These are phyloP conservation scores for Platerodrilus igneus DNA, from an alignment of 2,888 invertebrate species.

Conservation along the genomic window DNA sequence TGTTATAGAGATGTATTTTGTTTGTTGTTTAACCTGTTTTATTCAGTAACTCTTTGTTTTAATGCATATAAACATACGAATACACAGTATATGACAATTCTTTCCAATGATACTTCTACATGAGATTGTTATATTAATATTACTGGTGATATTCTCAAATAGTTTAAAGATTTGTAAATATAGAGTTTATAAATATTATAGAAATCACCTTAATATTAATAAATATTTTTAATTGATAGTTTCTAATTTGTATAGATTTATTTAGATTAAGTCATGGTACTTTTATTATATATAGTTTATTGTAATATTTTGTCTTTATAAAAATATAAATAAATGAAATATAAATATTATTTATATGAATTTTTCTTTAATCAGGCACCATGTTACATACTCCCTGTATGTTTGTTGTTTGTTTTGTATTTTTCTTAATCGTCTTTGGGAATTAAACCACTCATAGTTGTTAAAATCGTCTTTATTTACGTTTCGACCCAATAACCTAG, in stretches of 20 bases:
- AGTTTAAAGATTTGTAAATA: constrained; percentile 31
- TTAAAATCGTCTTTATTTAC: too few relatives aligned
- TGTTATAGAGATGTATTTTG: constrained; percentile 19
- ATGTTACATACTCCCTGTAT: too few relatives aligned
- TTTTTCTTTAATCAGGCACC: too few relatives aligned
- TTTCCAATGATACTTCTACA: constrained; percentile 16
- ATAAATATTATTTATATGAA: too few relatives aligned
- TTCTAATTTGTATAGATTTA: constrained; percentile 34
- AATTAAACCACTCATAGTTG: too few relatives aligned
- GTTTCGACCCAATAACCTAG: too few relatives aligned
- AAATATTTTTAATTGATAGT: constrained; percentile 23
- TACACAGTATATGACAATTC: constrained; percentile 13
- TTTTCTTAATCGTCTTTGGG: too few relatives aligned
- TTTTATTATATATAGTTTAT: constrained; percentile 38
- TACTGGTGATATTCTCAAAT: constrained; percentile 36
- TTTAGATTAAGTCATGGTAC: constrained; percentile 34
- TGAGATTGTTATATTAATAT: constrained; percentile 22
- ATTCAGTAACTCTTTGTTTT: constrained; percentile 10
- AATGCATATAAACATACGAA: constrained; percentile 12
- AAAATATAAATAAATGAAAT: constrained; percentile 28
- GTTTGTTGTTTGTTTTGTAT: too few relatives aligned
- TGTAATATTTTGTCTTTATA: constrained; percentile 38
- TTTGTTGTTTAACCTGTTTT: constrained; percentile 16
- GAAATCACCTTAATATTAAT: constrained; percentile 27
- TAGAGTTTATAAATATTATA: constrained; percentile 27